Percentiles rank a stretch among this genome's conserved stretches.
Conservation (phyloP, 2,888 invertebrate genomes). For the Pristionchus exspectatus region DNA sequence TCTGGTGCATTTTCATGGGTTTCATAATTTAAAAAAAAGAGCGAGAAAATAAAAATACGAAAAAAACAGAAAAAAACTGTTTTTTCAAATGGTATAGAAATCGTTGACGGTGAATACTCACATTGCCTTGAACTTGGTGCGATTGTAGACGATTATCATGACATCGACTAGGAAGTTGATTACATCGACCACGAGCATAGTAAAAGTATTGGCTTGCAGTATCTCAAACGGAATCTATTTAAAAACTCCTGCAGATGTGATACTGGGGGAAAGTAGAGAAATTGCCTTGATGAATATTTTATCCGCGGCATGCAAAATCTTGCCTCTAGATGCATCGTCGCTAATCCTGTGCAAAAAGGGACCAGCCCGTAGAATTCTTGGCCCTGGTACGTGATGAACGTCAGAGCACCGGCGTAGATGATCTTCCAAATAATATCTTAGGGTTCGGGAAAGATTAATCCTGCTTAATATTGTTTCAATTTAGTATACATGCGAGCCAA, state of each 20-base stretch:
- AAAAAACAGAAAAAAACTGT: too few relatives aligned
- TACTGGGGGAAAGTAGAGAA: background rate
- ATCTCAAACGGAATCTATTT: background rate
- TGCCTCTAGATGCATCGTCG: background rate
- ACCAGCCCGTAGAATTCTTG: background rate
- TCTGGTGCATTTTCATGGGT: background rate
- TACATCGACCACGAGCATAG: background rate
- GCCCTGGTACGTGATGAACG: background rate
- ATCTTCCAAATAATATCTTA: background rate
- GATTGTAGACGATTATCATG: background rate
- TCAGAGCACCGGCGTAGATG: background rate
- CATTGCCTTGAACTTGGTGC: conserved; percentile 18
- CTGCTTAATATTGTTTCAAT: background rate
- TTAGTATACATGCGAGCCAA: background rate
- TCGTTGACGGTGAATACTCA: background rate
- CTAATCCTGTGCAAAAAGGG: background rate
- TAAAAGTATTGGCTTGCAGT: background rate
- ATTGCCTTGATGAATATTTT: background rate
- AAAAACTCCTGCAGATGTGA: background rate
- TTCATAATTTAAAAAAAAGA: too few relatives aligned
- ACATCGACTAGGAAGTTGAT: background rate
- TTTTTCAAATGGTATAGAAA: background rate
- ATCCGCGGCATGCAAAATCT: too few relatives aligned
- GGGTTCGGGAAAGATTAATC: background rate
- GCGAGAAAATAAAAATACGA: too few relatives aligned